Conservation (phyloP, 1,140 invertebrate species). For the Phortica variegata region DNA sequence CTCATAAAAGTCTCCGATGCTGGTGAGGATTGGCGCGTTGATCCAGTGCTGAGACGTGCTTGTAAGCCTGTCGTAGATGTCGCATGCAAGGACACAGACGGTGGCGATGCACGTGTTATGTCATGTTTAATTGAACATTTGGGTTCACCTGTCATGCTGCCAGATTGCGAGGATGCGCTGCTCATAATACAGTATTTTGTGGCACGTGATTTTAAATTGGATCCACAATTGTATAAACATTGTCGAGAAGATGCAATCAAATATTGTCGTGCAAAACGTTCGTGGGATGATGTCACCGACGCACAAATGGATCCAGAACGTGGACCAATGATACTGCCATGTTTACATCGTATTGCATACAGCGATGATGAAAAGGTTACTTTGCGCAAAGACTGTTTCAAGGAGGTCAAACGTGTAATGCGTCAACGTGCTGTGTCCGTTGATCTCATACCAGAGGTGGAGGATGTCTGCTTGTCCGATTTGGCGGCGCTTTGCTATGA, state of each 20-base stretch:
- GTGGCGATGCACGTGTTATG: slow-evolving; percentile 79
- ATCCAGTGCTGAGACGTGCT: slow-evolving; percentile 82
- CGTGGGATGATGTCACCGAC: slow-evolving; percentile 71
- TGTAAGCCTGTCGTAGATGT: slow-evolving; percentile 80
- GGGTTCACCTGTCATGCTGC: slow-evolving; percentile 80
- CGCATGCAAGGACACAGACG: slow-evolving; percentile 68
- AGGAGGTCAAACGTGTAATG: slow-evolving; percentile 88
- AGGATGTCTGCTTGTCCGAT: slow-evolving; percentile 85
- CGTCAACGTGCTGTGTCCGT: slow-evolving; percentile 87
- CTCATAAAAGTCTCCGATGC: slow-evolving; percentile 79
- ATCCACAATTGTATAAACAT: slow-evolving; percentile 81
- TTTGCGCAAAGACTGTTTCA: slow-evolving; percentile 65
- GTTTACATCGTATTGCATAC: slow-evolving; percentile 87
- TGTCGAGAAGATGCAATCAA: slow-evolving; percentile 85
- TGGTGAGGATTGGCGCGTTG: slow-evolving; percentile 88
- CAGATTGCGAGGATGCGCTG: slow-evolving; percentile 85
- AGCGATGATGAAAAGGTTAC: slow-evolving; percentile 68
- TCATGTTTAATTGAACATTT: slow-evolving; percentile 92
- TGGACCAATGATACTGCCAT: slow-evolving; percentile 84
- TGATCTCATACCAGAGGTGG: slow-evolving; percentile 91
- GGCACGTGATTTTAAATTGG: slow-evolving; percentile 89
- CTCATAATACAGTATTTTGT: slow-evolving; percentile 98
- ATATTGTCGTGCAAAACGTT: slow-evolving; percentile 76
- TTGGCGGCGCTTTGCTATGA: slow-evolving; percentile 81
- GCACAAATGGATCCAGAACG: slow-evolving; percentile 69